Evolutionary conservation across 2,113 vertebrate species (phyloP).

Genomic region (Megaptera novaeangliae): DNA sequence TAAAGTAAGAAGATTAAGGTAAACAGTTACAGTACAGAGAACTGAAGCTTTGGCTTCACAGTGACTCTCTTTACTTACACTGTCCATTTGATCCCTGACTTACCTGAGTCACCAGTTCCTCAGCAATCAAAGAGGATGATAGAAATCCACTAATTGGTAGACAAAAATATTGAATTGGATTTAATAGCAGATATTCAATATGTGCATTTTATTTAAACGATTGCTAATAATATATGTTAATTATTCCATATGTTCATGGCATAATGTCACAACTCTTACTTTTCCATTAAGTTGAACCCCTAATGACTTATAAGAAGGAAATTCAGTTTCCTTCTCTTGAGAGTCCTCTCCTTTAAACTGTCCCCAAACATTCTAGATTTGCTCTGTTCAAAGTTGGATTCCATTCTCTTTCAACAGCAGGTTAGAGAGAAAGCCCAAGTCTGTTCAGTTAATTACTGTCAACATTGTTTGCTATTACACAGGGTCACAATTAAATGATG

Average conservation of each 20-base stretch:
- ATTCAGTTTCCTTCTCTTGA: not conserved
- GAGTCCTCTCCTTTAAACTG: not conserved
- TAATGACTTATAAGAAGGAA: not conserved
- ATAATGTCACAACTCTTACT: not conserved
- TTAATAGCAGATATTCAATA: not conserved
- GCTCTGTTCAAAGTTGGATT: not conserved
- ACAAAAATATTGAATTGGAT: not conserved
- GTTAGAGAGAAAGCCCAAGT: not conserved
- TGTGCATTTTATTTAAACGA: not conserved
- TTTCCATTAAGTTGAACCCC: not conserved
- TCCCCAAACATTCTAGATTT: not conserved
- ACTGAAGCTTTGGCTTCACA: not conserved
- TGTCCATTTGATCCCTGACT: not conserved
- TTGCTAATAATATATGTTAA: not conserved
- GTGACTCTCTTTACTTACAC: not conserved
- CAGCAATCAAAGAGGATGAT: not conserved
- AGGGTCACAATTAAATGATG: constrained; percentile 39
- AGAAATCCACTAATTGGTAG: not conserved
- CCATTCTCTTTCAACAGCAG: not conserved
- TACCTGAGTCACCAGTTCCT: not conserved
- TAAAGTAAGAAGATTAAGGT: not conserved
- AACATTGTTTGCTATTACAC: not conserved
- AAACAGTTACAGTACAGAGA: not conserved
- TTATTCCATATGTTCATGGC: not conserved
- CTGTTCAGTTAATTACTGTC: constrained; percentile 41